phyloP scores from a whole-genome alignment of 2,888 invertebrate species.

The Ryuthela nishihirai region DNA sequence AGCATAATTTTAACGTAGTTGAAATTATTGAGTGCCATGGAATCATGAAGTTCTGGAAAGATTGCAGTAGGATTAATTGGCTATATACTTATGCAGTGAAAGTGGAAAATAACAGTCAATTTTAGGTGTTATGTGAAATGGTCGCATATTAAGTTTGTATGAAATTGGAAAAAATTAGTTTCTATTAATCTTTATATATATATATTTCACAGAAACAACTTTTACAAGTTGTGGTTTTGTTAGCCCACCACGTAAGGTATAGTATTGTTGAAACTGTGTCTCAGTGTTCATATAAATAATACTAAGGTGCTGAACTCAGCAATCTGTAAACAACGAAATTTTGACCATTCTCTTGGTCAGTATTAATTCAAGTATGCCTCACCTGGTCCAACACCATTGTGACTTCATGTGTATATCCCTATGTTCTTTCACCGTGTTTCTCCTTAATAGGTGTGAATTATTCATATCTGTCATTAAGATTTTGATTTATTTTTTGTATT shows the following conservation, averaged over 20 bases:
- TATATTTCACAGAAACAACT: background rate
- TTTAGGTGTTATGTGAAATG: background rate
- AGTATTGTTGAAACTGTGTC: slow-evolving; percentile 15
- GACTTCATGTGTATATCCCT: too few species aligned
- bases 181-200: background rate
- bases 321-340: slow-evolving; percentile 39
- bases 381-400: slow-evolving; percentile 22
- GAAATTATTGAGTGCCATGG: too few species aligned
- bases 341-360: slow-evolving; percentile 34
- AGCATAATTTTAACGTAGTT: too few species aligned
- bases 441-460: too few species aligned
- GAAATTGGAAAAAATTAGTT: background rate
- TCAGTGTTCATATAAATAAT: slow-evolving; percentile 33
- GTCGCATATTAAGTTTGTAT: background rate
- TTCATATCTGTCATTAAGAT: too few species aligned
- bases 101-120: background rate
- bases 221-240: background rate
- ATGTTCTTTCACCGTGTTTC: too few species aligned
- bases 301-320: slow-evolving; percentile 39
- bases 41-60: too few species aligned
- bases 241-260: background rate
- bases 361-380: slow-evolving; percentile 27
- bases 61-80: too few species aligned
- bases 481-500: too few species aligned
- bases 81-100: too few species aligned